Percentiles rank a stretch among this genome's conserved stretches.
Evolutionary conservation across 2,113 vertebrate species (phyloP).

Genomic region (Trematomus loennbergii): DNA sequence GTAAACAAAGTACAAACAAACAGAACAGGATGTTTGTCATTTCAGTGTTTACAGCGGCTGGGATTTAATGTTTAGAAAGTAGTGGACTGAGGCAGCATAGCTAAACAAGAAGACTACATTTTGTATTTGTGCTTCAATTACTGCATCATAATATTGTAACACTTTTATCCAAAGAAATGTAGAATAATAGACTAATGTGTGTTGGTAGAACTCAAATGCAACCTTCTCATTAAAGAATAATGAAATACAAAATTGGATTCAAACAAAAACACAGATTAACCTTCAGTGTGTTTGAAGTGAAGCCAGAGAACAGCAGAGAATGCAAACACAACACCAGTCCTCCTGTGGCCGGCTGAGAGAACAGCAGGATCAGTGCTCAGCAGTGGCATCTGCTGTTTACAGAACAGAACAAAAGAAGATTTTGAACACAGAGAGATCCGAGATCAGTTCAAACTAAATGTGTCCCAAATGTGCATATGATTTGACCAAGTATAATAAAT

Average conservation of each 20-base stretch:
- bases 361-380: constrained; percentile 38
- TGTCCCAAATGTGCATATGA: not conserved
- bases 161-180: constrained; percentile 92
- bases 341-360: constrained; percentile 61
- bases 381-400: constrained; percentile 50
- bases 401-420: not conserved
- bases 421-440: not conserved
- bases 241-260: not conserved
- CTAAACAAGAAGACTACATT: not conserved
- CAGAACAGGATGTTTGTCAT: constrained; percentile 34
- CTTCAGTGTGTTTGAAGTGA: constrained; percentile 34
- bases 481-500: constrained; percentile 17
- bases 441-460: constrained; percentile 1
- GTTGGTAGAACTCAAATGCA: constrained; percentile 4
- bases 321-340: constrained; percentile 42
- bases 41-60: constrained; percentile 15
- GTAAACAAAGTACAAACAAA: constrained; percentile 57
- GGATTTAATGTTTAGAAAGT: constrained; percentile 1
- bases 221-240: constrained; percentile 14
- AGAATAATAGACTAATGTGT: constrained; percentile 55
- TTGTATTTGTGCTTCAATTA: constrained; percentile 78
- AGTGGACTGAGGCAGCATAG: constrained; percentile 6
- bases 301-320: constrained; percentile 39
- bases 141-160: constrained; percentile 85
- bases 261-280: constrained; percentile 39